phyloP scores from a whole-genome alignment of 2,797 vertebrate species.

The Peromyscus nudipes region DNA sequence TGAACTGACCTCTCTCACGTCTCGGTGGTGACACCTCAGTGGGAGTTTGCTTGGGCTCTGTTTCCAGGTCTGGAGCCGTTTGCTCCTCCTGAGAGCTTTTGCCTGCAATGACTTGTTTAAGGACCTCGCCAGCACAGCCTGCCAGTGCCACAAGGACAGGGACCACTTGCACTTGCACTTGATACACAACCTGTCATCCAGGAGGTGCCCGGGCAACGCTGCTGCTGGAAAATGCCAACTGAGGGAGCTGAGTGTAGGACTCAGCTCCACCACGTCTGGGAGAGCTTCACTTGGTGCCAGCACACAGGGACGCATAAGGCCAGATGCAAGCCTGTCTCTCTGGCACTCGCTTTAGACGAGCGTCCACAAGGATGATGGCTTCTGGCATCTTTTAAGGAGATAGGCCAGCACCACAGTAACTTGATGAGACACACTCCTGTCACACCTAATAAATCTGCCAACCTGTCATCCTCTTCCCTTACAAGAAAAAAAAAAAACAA shows the following conservation, averaged over 20 bases:
- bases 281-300: too few relatives aligned
- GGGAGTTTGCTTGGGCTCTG: neutral
- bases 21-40: neutral
- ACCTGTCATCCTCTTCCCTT: slow-evolving; percentile 66
- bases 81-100: neutral
- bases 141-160: neutral
- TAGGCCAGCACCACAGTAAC: slow-evolving; percentile 73
- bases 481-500: neutral
- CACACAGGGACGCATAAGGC: neutral
- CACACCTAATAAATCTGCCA: slow-evolving; percentile 78
- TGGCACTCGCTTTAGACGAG: neutral
- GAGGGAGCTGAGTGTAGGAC: rapidly evolving
- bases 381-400: slow-evolving; percentile 76
- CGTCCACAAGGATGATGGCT: slow-evolving; percentile 60
- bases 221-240: neutral
- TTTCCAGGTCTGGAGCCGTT: neutral
- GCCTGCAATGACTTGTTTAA: neutral
- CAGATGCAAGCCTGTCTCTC: slow-evolving; percentile 11
- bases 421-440: slow-evolving; percentile 79
- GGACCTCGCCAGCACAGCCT: neutral
- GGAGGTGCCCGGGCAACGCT: neutral
- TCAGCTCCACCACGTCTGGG: neutral
- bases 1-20: neutral
- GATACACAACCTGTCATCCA: neutral
- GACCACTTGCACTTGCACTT: neutral